A percentile compares a stretch with the other conserved stretches of the same genome.
These are phyloP conservation scores for Melanargia galathea DNA, from an alignment of 2,888 invertebrate genomes.

Conservation along the genomic window DNA sequence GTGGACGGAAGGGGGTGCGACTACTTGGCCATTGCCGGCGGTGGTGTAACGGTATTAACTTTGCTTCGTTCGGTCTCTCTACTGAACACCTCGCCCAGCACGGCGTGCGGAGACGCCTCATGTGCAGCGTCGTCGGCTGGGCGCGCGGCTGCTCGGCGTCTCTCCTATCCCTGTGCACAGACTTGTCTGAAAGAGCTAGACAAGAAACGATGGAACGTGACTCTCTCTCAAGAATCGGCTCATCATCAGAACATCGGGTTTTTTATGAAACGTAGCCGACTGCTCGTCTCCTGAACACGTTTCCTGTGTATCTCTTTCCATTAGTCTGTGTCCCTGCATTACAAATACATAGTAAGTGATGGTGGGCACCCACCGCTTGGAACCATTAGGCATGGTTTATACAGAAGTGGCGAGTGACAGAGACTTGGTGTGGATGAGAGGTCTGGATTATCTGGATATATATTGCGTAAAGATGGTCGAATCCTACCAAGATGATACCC, in stretches of 20 bases:
- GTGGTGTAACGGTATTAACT: constrained; percentile 82
- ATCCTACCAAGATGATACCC: too few species aligned
- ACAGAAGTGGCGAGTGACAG: neutral
- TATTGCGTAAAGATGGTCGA: too few species aligned
- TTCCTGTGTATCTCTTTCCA: constrained; percentile 9
- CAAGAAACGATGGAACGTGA: constrained; percentile 1
- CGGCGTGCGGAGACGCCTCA: constrained; percentile 90
- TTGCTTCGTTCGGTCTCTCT: constrained; percentile 85
- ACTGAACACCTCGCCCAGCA: constrained; percentile 90
- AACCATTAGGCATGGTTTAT: neutral
- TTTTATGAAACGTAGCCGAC: neutral
- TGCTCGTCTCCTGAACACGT: neutral
- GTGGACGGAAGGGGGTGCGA: constrained; percentile 80
- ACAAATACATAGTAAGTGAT: constrained; percentile 71
- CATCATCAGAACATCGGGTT: too few species aligned
- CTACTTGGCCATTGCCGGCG: constrained; percentile 80
- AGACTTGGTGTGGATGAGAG: neutral
- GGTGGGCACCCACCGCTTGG: constrained; percentile 43
- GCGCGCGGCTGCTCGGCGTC: constrained; percentile 68
- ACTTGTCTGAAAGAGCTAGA: constrained; percentile 9
- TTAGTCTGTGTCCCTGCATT: constrained; percentile 72
- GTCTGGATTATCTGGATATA: too few species aligned
- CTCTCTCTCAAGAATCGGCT: neutral
- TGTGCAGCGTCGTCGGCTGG: constrained; percentile 82
- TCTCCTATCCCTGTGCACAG: constrained; percentile 70